A percentile compares a stretch with the other conserved stretches of the same genome.
phyloP scores from a whole-genome alignment of 1,140 invertebrate genomes.

The Hesperophylax magnus region DNA sequence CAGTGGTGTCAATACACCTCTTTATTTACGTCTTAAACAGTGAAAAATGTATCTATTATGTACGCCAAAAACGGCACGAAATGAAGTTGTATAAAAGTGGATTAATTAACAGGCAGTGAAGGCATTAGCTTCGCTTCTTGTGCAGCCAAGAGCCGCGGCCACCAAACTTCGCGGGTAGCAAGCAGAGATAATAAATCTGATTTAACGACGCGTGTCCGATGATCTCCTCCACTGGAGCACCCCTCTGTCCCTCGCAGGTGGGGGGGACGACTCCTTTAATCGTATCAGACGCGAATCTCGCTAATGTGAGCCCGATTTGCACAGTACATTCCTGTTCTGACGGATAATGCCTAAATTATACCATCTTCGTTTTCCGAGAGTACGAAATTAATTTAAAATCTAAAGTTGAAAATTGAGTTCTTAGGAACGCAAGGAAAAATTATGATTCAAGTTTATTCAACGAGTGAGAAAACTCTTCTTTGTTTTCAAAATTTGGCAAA shows the following conservation, averaged over 20 bases:
- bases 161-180: background rate
- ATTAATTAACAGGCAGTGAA: slow-evolving; percentile 29
- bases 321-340: background rate
- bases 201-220: slow-evolving; percentile 39
- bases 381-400: background rate
- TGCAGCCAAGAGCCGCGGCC: background rate
- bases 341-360: background rate
- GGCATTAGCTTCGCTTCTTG: slow-evolving; percentile 22
- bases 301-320: background rate
- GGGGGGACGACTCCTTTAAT: background rate
- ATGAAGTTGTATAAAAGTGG: background rate
- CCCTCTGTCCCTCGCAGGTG: background rate
- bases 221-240: slow-evolving; percentile 1
- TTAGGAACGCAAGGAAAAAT: too few species aligned
- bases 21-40: too few species aligned
- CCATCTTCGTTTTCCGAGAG: background rate
- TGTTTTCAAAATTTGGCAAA: too few species aligned
- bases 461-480: too few species aligned
- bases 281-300: background rate
- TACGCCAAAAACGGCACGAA: background rate
- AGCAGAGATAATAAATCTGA: slow-evolving; percentile 31
- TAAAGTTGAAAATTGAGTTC: too few species aligned
- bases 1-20: too few species aligned
- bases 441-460: too few species aligned
- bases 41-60: too few species aligned